Percentiles rank a stretch among this genome's conserved stretches.
phyloP scores from a whole-genome alignment of 2,113 vertebrate genomes.

The western clawed frog (Xenopus tropicalis) region DNA sequence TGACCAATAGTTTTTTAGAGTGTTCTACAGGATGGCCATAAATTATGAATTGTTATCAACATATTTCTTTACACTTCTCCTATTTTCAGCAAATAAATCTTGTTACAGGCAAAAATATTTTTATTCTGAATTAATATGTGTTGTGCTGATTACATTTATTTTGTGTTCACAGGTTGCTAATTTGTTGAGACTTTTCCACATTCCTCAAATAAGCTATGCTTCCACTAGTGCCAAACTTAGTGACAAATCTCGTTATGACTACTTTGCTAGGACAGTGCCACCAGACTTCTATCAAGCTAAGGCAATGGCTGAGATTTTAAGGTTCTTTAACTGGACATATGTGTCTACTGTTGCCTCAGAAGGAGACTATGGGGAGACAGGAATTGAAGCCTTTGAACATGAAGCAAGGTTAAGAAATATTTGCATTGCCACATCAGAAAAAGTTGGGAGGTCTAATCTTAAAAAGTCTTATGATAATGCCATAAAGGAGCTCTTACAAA shows the following conservation, averaged over 20 bases:
- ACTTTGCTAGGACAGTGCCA: conserved; percentile 92
- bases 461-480: conserved; percentile 93
- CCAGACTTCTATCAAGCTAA: conserved; percentile 98
- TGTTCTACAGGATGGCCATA: too few relatives aligned
- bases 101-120: too few relatives aligned
- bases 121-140: too few relatives aligned
- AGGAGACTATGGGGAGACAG: conserved; percentile 94
- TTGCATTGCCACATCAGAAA: conserved; percentile 95
- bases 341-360: conserved; percentile 95
- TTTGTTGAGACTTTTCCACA: conserved; percentile 94
- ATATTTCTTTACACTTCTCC: too few relatives aligned
- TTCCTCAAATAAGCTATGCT: conserved; percentile 97
- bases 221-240: conserved; percentile 98
- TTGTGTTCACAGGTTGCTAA: conserved; percentile 83
- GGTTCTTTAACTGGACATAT: conserved; percentile 97
- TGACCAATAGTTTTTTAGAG: too few relatives aligned
- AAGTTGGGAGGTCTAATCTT: conserved; percentile 90
- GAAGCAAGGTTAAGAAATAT: conserved; percentile 93
- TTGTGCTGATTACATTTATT: background rate
- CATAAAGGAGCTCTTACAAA: conserved; percentile 89
- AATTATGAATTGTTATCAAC: too few relatives aligned
- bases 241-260: conserved; percentile 94
- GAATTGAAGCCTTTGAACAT: conserved; percentile 96
- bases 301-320: conserved; percentile 95
- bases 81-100: too few relatives aligned